Evolutionary conservation across 2,888 invertebrate genomes (phyloP).

Genomic region (Ligdia adustata): DNA sequence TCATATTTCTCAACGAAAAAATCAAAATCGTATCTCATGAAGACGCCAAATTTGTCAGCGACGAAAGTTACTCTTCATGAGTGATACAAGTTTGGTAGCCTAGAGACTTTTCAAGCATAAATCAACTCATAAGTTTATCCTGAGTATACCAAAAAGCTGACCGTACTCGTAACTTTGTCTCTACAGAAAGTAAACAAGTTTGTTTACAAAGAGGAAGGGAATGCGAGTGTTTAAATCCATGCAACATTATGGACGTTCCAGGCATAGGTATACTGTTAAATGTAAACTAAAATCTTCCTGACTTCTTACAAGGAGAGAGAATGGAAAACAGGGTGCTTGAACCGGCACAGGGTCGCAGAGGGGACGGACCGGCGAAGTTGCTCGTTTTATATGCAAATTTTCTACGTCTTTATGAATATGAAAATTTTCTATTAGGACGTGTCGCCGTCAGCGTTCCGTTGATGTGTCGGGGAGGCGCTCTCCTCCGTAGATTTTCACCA

Average conservation of each 20-base stretch:
- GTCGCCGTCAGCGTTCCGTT: slow-evolving; percentile 78
- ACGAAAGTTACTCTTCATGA: slow-evolving; percentile 10
- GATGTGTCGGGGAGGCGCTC: slow-evolving; percentile 63
- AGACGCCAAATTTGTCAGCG: not conserved
- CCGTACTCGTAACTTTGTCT: too few relatives aligned
- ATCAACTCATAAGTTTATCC: too few relatives aligned
- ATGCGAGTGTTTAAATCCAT: slow-evolving; percentile 42
- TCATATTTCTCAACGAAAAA: slow-evolving; percentile 32
- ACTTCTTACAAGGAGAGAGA: slow-evolving; percentile 67
- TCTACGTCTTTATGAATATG: slow-evolving; percentile 82
- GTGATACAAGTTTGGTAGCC: not conserved
- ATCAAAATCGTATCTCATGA: slow-evolving; percentile 8
- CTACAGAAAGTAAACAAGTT: slow-evolving; percentile 1
- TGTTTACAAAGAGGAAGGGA: slow-evolving; percentile 2
- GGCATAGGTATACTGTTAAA: slow-evolving; percentile 42
- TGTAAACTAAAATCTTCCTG: slow-evolving; percentile 55
- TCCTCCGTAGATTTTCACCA: slow-evolving; percentile 57
- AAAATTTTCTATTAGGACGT: slow-evolving; percentile 84
- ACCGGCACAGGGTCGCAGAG: slow-evolving; percentile 52
- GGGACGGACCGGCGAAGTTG: slow-evolving; percentile 60
- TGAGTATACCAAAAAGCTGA: too few relatives aligned
- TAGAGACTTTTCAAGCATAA: not conserved
- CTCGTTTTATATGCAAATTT: slow-evolving; percentile 83
- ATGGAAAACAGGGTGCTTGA: slow-evolving; percentile 70
- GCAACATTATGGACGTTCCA: slow-evolving; percentile 37